Evolutionary conservation across 2,797 vertebrate genomes (phyloP).

Genomic region (Glyptemys insculpta): DNA sequence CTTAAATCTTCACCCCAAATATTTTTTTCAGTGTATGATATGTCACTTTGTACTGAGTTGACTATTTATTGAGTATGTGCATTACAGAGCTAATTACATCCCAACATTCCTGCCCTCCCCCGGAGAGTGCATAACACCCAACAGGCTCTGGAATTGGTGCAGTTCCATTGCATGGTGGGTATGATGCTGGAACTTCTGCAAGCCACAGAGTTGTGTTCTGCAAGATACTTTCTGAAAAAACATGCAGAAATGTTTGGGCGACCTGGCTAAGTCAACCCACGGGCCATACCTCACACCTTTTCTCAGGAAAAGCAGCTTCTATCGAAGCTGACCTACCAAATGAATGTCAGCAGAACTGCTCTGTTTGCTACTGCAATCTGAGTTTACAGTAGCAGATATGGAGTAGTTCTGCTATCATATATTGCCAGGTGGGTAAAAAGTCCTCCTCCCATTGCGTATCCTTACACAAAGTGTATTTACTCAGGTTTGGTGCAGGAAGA

Average conservation of each 20-base stretch:
- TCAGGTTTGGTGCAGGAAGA: background rate
- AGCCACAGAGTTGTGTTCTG: background rate
- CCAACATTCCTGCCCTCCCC: background rate
- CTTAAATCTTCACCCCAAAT: background rate
- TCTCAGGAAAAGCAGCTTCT: background rate
- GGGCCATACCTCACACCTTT: background rate
- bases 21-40: background rate
- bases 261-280: background rate
- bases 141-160: background rate
- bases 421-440: background rate
- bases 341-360: background rate
- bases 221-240: fast-evolving
- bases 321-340: background rate
- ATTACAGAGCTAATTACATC: background rate
- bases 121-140: background rate
- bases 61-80: fast-evolving
- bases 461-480: background rate
- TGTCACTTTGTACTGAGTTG: background rate
- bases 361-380: background rate
- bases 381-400: background rate
- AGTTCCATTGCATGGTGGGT: background rate
- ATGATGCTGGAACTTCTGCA: background rate
- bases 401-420: background rate
- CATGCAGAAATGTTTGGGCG: background rate
- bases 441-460: background rate